Base-by-base conservation (phyloP, 2,888 invertebrate species). In the Clostera curtula region DNA sequence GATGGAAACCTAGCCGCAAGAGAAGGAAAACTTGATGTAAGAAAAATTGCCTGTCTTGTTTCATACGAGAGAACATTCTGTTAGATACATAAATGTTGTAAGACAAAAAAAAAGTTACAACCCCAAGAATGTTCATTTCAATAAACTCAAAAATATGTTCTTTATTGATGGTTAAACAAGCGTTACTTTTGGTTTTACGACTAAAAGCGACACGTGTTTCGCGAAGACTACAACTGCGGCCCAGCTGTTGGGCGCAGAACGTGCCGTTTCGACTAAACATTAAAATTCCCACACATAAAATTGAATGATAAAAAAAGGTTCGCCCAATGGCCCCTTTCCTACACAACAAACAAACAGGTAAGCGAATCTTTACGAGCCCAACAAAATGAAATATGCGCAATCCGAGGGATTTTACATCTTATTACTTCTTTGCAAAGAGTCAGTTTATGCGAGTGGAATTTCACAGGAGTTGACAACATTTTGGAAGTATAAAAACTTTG, bases 341-440 rank as follows among this genome's bases (percentile, higher is more conserved):
- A 62, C 63, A 74, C 72, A 77, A 80, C 82, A 83, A 79, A 76
- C 77, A 76, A 71, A 76, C 83, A 83, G 83, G 83, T 83, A 83
- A 77, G 71, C 69, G 73, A 76, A 80, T 76, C 73, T 77, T 75
- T 76, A 75, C 63, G 69, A 73, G 58, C 67, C 65, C 61, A 59
- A 61, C 62, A 62, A 70, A 72, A 69, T 72, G 64, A 76, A 74
- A 70, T 76, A 71, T 71, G 63, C 56, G 49, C 60, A 64, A 62
- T 59, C 62, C 46, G 52, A 49, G 40, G 67, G 63, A 82, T 64
- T 76, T 68, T 74, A 67, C 59, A 63, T 73, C 73, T 72, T 77
- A 73, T 71, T 66, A 65, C 69, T 40, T 49, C 44, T 36, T 39
- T 34, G 40, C 63, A 63, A 64, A 64, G 66, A 59, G 49, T 51